Evolutionary conservation across 2,888 invertebrate genomes (phyloP), one percentile per base, ranked within the genome.

Genomic region (Napeogenes sylphis): DNA sequence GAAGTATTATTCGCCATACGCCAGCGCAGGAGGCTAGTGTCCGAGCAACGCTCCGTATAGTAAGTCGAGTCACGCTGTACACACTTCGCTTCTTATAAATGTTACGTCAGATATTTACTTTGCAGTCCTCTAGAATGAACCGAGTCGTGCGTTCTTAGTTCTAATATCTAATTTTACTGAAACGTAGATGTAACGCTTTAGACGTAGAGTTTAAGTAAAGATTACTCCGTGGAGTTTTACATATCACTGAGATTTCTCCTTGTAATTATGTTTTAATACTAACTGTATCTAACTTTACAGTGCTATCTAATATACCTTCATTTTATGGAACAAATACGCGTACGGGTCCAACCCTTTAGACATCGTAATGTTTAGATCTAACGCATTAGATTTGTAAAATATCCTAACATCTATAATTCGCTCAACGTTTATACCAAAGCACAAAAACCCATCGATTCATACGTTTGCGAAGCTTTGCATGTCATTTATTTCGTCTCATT

Each of bases 371-470:
- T 79, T 82, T 87, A 88, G 89, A 84, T 86, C 84, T 88, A 87
- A 87, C 81, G 84, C 85, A 87, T 86, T 89, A 89, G 86, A 80
- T 81, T 85, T 21, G 21, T 21, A 21, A 21, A 84, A 75, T 87
- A 87, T 82, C 77, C 74, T 85, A 82, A 83, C 83, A 82, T 83
- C 79, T 82, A 83, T 21, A 83, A 88, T 87, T 90, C 89, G 90
- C 90, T 90, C 90, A 90, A 90, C 82, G 81, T 87, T 88, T 88
- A 90, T 90, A 90, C 90, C 90, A 90, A 90, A 90, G 90, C 89
- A 88, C 90, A 88, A 87, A 83, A 87, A 81, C 90, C 90, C 90
- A 90, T 88, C 90, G 90, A 90, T 85, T 85, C 87, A 83, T 84
- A 82, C 81, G 80, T 83, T 84, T 81, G 82, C 85, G 82, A 85